Conservation (phyloP, 2,113 vertebrate genomes). For the Phalacrocorax pelagicus region DNA sequence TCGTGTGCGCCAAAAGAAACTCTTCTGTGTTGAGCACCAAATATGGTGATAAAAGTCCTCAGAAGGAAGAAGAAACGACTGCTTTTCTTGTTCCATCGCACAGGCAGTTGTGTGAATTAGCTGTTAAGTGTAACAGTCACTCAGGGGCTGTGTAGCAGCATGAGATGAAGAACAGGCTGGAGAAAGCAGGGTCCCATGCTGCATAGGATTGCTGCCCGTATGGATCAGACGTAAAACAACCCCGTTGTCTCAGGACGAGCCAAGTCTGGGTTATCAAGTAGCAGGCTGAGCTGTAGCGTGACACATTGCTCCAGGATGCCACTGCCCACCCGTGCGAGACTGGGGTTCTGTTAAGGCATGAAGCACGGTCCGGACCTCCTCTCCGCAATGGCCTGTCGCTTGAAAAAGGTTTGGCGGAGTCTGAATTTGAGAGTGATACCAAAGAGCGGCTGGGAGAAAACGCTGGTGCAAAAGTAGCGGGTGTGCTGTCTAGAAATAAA, state of each 20-base stretch:
- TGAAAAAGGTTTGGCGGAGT: accelerated
- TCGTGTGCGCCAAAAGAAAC: accelerated
- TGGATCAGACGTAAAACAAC: not conserved
- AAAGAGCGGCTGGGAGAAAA: not conserved
- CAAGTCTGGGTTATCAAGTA: too few species aligned
- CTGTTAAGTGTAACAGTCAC: not conserved
- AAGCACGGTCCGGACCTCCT: accelerated
- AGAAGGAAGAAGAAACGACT: not conserved
- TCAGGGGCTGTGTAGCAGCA: accelerated
- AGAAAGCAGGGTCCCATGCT: not conserved
- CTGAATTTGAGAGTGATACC: accelerated
- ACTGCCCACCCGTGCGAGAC: accelerated
- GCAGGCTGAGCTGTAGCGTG: too few species aligned
- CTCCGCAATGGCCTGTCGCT: accelerated
- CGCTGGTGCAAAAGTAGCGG: accelerated
- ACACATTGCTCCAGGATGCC: accelerated
- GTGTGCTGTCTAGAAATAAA: accelerated
- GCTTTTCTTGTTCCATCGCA: accelerated
- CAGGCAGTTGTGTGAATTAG: not conserved
- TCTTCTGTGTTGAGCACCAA: not conserved
- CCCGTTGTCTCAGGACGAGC: not conserved
- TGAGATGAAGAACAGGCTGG: not conserved
- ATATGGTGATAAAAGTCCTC: not conserved
- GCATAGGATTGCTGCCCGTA: accelerated
- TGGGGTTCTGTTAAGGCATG: accelerated